A percentile compares a stretch with the other conserved stretches of the same genome.
Evolutionary conservation across 2,113 vertebrate species (phyloP).

Genomic region (Agapornis roseicollis): DNA sequence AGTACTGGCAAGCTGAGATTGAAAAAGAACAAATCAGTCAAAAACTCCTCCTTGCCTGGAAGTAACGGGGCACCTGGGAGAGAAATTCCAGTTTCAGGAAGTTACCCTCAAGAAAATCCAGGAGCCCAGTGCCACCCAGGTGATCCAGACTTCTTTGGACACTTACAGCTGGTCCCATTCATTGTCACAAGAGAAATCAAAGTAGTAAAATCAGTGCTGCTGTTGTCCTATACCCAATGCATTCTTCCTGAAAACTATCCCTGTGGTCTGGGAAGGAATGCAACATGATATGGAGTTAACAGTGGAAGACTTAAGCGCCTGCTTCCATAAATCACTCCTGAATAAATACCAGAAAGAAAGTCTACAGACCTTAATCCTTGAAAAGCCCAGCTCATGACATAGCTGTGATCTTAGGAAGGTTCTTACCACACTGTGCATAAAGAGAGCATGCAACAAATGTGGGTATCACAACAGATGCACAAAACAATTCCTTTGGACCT

Average conservation of each 20-base stretch:
- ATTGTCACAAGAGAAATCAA: background rate
- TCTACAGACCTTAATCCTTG: background rate
- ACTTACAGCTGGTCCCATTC: background rate
- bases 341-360: background rate
- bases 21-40: background rate
- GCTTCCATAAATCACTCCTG: background rate
- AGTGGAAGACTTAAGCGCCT: background rate
- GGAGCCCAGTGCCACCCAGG: background rate
- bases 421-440: accelerated
- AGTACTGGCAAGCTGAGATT: background rate
- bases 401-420: background rate
- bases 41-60: background rate
- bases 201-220: background rate
- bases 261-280: background rate
- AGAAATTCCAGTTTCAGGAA: background rate
- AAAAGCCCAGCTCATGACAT: background rate
- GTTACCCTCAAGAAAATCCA: background rate
- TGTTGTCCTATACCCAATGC: background rate
- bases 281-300: background rate
- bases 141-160: background rate
- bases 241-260: background rate
- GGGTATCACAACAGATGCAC: background rate
- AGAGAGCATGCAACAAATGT: accelerated
- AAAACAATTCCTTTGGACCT: background rate
- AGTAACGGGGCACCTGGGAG: background rate